Evolutionary conservation across 35 echinoderm and acorn worm genomes (phyloP).

Genomic region (Stichopus chloronotus): DNA sequence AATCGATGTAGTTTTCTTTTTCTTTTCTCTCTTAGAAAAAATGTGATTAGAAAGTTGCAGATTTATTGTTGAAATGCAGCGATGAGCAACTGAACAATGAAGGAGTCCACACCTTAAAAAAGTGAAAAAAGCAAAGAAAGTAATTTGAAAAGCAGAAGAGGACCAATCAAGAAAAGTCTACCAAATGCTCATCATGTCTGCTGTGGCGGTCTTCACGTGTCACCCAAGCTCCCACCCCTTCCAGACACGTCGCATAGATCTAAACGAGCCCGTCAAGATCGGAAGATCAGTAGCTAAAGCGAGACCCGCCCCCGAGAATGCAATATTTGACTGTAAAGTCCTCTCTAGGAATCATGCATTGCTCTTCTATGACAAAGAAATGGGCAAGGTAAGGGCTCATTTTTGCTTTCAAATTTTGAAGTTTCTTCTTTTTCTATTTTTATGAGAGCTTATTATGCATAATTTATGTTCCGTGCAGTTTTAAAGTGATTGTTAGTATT

Average conservation of each 20-base stretch:
- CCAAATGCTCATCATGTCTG: conserved; percentile 82
- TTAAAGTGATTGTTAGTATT: too few relatives aligned
- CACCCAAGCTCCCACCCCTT: conserved; percentile 97
- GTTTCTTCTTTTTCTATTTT: neutral
- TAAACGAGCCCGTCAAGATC: conserved; percentile 95
- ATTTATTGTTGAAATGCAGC: neutral
- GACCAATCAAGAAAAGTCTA: neutral
- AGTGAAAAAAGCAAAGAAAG: neutral
- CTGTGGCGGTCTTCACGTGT: conserved; percentile 89
- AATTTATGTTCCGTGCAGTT: neutral
- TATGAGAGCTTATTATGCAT: neutral
- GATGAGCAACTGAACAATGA: conserved; percentile 19
- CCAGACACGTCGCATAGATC: conserved; percentile 79
- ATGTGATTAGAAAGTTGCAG: neutral
- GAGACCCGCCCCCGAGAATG: conserved; percentile 82
- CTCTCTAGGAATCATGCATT: conserved; percentile 95
- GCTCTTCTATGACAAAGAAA: conserved; percentile 84
- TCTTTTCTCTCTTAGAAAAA: neutral
- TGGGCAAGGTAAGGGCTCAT: conserved; percentile 72
- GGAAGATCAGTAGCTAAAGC: conserved; percentile 94
- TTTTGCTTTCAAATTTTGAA: neutral
- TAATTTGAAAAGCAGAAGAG: neutral
- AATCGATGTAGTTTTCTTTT: neutral
- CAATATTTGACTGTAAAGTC: conserved; percentile 99
- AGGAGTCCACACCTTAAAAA: neutral